Evolutionary conservation across 1,140 invertebrate genomes (phyloP).

Genomic region (Pristionchus pacificus): DNA sequence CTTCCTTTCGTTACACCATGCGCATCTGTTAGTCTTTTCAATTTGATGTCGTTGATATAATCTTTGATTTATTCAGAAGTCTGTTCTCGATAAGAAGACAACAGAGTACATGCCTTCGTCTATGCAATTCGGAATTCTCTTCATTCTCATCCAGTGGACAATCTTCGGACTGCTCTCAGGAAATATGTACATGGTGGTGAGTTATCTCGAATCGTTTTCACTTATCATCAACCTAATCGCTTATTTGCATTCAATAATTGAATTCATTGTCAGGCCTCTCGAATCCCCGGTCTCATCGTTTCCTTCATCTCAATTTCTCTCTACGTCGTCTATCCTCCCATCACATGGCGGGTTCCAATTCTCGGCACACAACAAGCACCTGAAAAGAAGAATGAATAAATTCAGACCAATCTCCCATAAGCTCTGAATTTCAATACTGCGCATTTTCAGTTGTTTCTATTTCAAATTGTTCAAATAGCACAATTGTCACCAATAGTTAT

Average conservation of each 20-base stretch:
- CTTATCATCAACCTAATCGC: too few species aligned
- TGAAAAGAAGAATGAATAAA: too few species aligned
- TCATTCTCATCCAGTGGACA: constrained; percentile 48
- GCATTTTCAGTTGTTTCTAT: too few species aligned
- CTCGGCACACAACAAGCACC: constrained; percentile 43
- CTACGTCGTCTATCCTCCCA: constrained; percentile 52
- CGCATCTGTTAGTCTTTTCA: too few species aligned
- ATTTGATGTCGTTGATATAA: too few species aligned
- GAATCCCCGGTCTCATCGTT: constrained; percentile 48
- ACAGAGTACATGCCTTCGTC: constrained; percentile 52
- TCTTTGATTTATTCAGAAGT: constrained; percentile 48
- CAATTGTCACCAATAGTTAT: too few species aligned
- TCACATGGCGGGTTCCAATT: constrained; percentile 54
- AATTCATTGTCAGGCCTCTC: too few species aligned
- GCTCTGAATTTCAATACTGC: too few species aligned
- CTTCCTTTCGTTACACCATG: too few species aligned
- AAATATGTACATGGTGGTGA: constrained; percentile 51
- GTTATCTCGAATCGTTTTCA: neutral
- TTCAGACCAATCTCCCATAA: too few species aligned
- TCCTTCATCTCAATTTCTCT: constrained; percentile 49
- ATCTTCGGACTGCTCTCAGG: constrained; percentile 45
- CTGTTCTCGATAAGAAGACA: constrained; percentile 43
- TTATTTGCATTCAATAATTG: constrained; percentile 44
- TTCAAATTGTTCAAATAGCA: too few species aligned
- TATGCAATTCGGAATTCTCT: constrained; percentile 53